Conservation (phyloP, 1,140 invertebrate genomes). For the Lamellibrachia luymesi region DNA sequence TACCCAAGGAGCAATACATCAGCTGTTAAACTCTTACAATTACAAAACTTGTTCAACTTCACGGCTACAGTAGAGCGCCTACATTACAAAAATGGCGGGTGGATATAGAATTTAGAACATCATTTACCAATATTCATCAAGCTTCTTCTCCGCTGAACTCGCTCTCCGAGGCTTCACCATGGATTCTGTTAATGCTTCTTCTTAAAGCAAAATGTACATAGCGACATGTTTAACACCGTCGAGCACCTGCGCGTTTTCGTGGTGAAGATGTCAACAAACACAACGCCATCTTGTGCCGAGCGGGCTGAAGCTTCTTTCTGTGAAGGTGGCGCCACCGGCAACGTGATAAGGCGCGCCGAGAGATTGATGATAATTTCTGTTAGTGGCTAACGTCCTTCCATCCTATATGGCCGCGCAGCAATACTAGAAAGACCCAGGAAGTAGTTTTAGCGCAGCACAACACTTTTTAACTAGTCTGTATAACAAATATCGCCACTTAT, state of each 20-base stretch:
- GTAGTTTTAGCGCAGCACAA: neutral
- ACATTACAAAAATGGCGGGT: neutral
- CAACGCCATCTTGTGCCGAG: slow-evolving; percentile 2
- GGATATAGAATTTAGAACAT: neutral
- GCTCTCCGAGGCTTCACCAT: neutral
- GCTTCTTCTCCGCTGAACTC: neutral
- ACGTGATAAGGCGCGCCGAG: neutral
- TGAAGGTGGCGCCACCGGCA: neutral
- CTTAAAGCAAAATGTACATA: neutral
- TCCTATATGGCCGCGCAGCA: neutral
- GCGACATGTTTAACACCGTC: slow-evolving; percentile 3
- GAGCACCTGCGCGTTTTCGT: neutral
- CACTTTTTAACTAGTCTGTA: neutral
- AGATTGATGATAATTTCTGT: neutral
- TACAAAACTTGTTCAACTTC: neutral
- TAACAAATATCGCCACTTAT: too few relatives aligned
- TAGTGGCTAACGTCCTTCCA: neutral
- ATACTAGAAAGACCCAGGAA: neutral
- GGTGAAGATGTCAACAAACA: slow-evolving; percentile 2
- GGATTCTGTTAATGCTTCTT: neutral
- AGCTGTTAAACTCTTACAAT: neutral
- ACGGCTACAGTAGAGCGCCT: neutral
- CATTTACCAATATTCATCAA: neutral
- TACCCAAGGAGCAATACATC: neutral
- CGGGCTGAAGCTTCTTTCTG: neutral